These are phyloP conservation scores for Hybognathus amarus DNA, from an alignment of 2,797 vertebrate genomes.

Conservation along the genomic window DNA sequence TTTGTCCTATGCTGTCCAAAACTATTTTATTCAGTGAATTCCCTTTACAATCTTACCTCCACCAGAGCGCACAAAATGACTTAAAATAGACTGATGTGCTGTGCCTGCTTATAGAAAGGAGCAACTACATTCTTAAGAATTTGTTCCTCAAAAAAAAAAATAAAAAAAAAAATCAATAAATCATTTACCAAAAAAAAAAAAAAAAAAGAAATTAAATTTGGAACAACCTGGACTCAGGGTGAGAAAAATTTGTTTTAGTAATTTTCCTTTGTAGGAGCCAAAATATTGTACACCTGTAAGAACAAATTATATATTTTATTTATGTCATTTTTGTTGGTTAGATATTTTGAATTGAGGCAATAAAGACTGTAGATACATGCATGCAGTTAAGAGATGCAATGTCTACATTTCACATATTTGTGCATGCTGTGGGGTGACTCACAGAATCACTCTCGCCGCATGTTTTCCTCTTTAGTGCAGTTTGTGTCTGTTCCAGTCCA, in stretches of 20 bases:
- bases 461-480: slow-evolving; percentile 12
- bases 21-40: not conserved
- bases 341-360: not conserved
- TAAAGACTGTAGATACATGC: not conserved
- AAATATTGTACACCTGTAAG: not conserved
- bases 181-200: no score
- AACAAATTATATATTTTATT: not conserved
- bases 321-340: not conserved
- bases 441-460: slow-evolving; percentile 1
- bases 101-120: not conserved
- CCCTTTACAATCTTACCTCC: not conserved
- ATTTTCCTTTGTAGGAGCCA: not conserved
- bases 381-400: not conserved
- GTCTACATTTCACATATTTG: not conserved
- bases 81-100: not conserved
- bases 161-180: not conserved
- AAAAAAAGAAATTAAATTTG: not conserved
- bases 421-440: slow-evolving; percentile 23
- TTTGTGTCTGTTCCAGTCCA: not conserved
- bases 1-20: not conserved
- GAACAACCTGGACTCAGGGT: not conserved
- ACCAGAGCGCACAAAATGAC: not conserved
- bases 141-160: not conserved
- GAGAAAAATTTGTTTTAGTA: not conserved
- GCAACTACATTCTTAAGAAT: not conserved